Percentiles rank a stretch among this genome's conserved stretches.
These are phyloP conservation scores for Molanna angustata DNA, from an alignment of 2,888 invertebrate genomes.

Conservation along the genomic window DNA sequence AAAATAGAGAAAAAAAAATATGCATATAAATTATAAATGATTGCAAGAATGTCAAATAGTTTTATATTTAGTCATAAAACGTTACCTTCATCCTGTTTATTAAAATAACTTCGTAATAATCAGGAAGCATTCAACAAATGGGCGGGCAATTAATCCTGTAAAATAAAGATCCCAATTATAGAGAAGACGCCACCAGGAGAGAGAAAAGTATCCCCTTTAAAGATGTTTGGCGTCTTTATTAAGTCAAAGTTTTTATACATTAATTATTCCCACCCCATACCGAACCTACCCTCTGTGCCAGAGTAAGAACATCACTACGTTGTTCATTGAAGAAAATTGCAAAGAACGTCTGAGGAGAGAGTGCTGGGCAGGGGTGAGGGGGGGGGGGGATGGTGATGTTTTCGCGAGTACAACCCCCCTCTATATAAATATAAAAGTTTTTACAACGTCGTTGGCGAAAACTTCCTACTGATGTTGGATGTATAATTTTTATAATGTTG, in stretches of 20 bases:
- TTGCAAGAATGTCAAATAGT: too few species aligned
- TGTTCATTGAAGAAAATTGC: conserved; percentile 21
- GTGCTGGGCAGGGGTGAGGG: too few species aligned
- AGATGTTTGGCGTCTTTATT: conserved; percentile 29
- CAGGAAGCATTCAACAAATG: conserved; percentile 28
- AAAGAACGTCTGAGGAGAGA: too few species aligned
- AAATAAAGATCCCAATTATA: conserved; percentile 16
- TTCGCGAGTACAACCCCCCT: conserved; percentile 4
- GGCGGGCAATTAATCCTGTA: conserved; percentile 21
- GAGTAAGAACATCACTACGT: conserved; percentile 7
- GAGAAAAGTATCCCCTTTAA: conserved; percentile 12
- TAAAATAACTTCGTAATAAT: too few species aligned
- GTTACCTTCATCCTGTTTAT: too few species aligned
- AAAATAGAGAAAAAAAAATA: too few species aligned
- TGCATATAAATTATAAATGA: too few species aligned
- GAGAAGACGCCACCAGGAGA: neutral
- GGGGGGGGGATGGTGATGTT: neutral
- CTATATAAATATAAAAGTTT: conserved; percentile 6
- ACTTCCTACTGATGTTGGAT: too few species aligned
- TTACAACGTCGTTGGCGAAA: too few species aligned
- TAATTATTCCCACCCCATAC: conserved; percentile 20
- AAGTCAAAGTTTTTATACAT: conserved; percentile 31
- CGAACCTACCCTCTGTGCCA: neutral
- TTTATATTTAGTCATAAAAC: too few species aligned
- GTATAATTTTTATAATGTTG: too few species aligned